Conservation (phyloP, 2,113 vertebrate species). For the Panthera tigris region DNA sequence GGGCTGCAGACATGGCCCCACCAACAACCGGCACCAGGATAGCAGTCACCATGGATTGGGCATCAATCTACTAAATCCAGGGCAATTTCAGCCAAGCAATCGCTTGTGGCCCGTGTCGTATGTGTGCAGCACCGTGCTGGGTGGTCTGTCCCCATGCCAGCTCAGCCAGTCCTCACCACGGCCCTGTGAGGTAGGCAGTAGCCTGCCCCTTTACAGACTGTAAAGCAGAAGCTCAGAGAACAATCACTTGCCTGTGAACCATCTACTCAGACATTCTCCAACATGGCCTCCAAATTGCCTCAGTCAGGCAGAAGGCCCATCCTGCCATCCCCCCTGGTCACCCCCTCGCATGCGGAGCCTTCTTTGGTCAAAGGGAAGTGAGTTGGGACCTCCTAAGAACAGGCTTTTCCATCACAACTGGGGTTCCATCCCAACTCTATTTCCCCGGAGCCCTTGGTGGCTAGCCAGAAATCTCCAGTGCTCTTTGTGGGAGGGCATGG, state of each 20-base stretch:
- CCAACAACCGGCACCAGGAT: accelerated
- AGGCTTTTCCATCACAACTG: not conserved
- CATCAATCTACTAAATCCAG: not conserved
- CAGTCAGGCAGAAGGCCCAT: not conserved
- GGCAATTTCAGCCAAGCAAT: not conserved
- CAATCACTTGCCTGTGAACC: not conserved
- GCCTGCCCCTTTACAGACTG: not conserved
- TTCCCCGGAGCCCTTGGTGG: not conserved
- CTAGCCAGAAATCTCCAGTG: not conserved
- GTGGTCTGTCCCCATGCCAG: accelerated
- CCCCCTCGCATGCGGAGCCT: not conserved
- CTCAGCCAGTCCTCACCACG: not conserved
- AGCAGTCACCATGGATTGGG: not conserved
- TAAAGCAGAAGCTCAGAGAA: not conserved
- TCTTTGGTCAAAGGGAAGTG: not conserved
- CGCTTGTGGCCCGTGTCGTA: not conserved
- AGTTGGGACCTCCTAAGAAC: not conserved
- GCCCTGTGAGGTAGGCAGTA: not conserved
- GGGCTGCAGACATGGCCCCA: not conserved
- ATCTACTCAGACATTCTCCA: not conserved
- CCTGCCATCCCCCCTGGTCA: not conserved
- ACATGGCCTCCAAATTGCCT: not conserved
- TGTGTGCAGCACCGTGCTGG: not conserved
- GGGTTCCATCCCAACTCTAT: not conserved
- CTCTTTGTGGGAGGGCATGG: not conserved